Evolutionary conservation across 2,113 vertebrate genomes (phyloP).

Genomic region (Nyctereutes procyonoides): DNA sequence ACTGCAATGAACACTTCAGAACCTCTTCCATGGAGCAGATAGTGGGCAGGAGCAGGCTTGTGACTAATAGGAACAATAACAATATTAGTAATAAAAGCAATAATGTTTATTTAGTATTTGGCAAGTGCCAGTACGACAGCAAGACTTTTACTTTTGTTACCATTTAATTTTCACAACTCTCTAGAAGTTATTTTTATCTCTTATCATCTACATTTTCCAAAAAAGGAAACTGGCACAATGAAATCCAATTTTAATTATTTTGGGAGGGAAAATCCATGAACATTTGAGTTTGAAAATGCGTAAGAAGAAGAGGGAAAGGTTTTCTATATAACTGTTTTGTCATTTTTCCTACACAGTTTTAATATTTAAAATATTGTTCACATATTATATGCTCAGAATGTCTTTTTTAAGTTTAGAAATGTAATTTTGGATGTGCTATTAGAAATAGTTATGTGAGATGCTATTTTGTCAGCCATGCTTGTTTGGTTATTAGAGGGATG

Average conservation of each 20-base stretch:
- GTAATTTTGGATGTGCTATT: conserved; percentile 25
- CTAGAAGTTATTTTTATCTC: neutral
- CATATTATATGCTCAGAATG: neutral
- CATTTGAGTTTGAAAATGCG: conserved; percentile 24
- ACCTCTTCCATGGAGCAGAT: neutral
- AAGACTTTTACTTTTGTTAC: neutral
- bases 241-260: conserved; percentile 5
- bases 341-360: neutral
- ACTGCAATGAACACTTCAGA: neutral
- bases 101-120: neutral
- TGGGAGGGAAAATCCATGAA: neutral
- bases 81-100: neutral
- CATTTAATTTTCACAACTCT: neutral
- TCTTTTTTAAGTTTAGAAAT: neutral
- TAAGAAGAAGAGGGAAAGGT: neutral
- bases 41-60: neutral
- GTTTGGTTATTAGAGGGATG: neutral
- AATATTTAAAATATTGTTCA: conserved; percentile 17
- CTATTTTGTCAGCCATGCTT: neutral
- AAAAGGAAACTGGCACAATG: neutral
- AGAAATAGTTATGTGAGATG: neutral
- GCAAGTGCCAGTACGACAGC: neutral
- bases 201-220: neutral
- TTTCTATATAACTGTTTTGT: neutral
- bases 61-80: neutral